Conservation (phyloP, 2,113 vertebrate genomes). For the Eonycteris spelaea region DNA sequence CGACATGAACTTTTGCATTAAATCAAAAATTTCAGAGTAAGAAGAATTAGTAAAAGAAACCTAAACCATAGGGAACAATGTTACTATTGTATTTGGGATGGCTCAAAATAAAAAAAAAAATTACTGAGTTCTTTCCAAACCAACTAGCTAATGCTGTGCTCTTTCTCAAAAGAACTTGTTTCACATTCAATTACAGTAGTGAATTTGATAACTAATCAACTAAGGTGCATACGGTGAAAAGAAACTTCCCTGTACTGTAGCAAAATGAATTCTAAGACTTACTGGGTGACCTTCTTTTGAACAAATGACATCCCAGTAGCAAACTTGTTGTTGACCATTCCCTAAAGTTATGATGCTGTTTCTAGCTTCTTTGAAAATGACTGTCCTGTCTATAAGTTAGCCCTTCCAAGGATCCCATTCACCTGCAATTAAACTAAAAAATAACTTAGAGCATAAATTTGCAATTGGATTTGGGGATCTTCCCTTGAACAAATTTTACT, state of each 20-base stretch:
- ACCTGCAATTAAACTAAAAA: slow-evolving; percentile 4
- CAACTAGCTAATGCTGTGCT: neutral
- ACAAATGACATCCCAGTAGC: neutral
- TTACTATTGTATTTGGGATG: slow-evolving; percentile 40
- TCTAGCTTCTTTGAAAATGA: slow-evolving; percentile 6
- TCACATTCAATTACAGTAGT: slow-evolving; percentile 4
- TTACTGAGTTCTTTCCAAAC: slow-evolving; percentile 38
- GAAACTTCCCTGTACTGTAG: neutral
- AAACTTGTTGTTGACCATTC: neutral
- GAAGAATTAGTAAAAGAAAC: neutral
- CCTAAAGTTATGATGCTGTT: neutral
- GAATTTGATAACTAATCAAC: slow-evolving; percentile 36
- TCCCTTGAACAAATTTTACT: neutral
- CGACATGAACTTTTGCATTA: slow-evolving; percentile 35
- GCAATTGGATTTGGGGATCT: neutral
- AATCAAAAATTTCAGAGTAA: slow-evolving; percentile 49
- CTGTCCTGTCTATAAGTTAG: neutral
- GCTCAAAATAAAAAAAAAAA: slow-evolving; percentile 47
- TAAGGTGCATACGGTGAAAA: neutral
- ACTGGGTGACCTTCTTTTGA: neutral
- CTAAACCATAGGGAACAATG: neutral
- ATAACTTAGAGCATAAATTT: neutral
- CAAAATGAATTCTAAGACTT: neutral
- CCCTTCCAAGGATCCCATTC: neutral
- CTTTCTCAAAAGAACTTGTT: slow-evolving; percentile 44